These are phyloP conservation scores for Nesoenas mayeri DNA, from an alignment of 2,113 vertebrate genomes.

Conservation along the genomic window DNA sequence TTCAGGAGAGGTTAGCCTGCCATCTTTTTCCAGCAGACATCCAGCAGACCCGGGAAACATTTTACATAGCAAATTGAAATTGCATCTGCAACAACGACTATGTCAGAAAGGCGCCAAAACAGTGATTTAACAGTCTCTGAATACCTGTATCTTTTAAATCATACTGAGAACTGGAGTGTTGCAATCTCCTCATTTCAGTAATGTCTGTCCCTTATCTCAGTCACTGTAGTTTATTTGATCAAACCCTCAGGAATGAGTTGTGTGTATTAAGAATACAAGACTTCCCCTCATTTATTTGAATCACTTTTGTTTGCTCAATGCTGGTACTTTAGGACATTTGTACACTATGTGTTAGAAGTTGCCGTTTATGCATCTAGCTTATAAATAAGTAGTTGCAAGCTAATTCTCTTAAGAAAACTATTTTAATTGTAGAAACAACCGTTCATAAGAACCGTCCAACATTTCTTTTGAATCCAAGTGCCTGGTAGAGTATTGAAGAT, in stretches of 20 bases:
- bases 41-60: not conserved
- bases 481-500: not conserved
- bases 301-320: not conserved
- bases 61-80: not conserved
- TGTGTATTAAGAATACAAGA: not conserved
- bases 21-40: not conserved
- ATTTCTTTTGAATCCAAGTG: not conserved
- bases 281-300: not conserved
- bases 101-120: not conserved
- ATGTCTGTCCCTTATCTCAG: not conserved
- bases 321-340: not conserved
- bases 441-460: not conserved
- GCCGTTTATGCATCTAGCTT: conserved; percentile 7
- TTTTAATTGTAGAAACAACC: not conserved
- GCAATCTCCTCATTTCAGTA: not conserved
- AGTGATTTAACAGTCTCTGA: not conserved
- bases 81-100: not conserved
- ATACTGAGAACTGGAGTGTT: not conserved
- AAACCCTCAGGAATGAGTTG: not conserved
- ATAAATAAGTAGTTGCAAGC: conserved; percentile 7
- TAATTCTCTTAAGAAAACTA: not conserved
- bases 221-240: not conserved
- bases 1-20: not conserved
- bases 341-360: not conserved
- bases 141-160: not conserved